Evolutionary conservation across 2,888 invertebrate species (phyloP).

Genomic region (Apodemia zela): DNA sequence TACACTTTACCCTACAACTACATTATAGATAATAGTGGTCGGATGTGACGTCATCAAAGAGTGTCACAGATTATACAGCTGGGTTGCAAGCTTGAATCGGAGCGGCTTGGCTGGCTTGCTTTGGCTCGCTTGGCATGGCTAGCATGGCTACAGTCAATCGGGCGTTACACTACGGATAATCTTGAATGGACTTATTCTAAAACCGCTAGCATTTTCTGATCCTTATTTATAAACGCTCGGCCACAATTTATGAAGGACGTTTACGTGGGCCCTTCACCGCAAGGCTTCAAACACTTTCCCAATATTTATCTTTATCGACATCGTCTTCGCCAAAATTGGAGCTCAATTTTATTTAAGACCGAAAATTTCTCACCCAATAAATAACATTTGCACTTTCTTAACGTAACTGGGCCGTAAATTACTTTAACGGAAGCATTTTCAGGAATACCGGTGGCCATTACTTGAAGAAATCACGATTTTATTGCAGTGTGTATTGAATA

Average conservation of each 20-base stretch:
- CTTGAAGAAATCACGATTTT: neutral
- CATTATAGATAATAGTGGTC: too few relatives aligned
- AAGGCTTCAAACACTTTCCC: neutral
- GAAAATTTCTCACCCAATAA: conserved; percentile 8
- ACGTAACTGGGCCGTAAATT: conserved; percentile 8
- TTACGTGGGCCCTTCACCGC: neutral
- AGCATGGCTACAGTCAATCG: too few relatives aligned
- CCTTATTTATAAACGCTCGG: neutral
- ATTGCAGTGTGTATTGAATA: neutral
- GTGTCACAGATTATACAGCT: too few relatives aligned
- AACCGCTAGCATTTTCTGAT: neutral
- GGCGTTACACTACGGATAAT: too few relatives aligned
- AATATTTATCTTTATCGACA: conserved; percentile 8
- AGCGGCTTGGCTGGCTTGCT: too few relatives aligned
- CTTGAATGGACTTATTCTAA: too few relatives aligned
- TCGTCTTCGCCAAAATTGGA: neutral
- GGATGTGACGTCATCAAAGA: too few relatives aligned
- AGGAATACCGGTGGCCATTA: neutral
- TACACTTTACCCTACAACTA: too few relatives aligned
- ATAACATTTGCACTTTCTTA: conserved; percentile 10
- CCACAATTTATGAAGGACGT: neutral
- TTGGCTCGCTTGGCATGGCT: too few relatives aligned
- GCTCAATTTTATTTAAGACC: conserved; percentile 11
- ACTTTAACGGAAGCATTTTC: conserved; percentile 10
- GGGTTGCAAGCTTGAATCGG: too few relatives aligned